Percentiles rank a stretch among this genome's conserved stretches.
Conservation (phyloP, 2,113 vertebrate genomes). For the Tenrec ecaudatus region DNA sequence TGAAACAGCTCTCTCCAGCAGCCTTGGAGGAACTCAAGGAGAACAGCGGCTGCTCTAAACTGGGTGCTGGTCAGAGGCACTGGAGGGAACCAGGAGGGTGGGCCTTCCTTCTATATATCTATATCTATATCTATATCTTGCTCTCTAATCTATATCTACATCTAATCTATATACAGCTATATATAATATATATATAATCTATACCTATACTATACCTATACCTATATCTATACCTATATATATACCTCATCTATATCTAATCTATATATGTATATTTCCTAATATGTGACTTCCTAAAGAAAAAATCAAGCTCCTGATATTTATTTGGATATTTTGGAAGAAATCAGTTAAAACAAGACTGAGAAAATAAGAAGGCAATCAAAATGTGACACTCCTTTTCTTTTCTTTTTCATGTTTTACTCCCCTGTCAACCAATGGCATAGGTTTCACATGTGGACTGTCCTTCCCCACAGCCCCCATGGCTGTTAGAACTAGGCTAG, state of each 20-base stretch:
- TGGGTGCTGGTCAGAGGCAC: neutral
- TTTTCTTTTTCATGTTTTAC: neutral
- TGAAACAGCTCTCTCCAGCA: neutral
- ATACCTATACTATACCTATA: no score
- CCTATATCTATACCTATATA: no score
- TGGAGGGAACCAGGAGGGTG: neutral
- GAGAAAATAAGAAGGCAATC: neutral
- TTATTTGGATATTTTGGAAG: neutral
- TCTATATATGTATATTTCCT: neutral
- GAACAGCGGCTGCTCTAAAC: rapidly evolving
- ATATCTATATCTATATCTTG: no score
- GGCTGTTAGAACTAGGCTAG: neutral
- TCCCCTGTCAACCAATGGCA: neutral
- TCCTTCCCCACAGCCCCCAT: neutral
- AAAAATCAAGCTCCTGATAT: neutral
- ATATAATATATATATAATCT: no score
- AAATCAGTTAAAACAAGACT: neutral
- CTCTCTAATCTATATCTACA: no score
- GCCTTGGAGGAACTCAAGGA: neutral
- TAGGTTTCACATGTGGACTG: neutral
- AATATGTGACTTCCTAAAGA: neutral
- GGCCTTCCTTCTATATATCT: neutral
- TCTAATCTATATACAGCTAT: no score
- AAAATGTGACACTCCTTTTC: neutral
- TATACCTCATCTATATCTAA: no score